Evolutionary conservation across 2,888 invertebrate species (phyloP).

Genomic region (Coleophora deauratella): DNA sequence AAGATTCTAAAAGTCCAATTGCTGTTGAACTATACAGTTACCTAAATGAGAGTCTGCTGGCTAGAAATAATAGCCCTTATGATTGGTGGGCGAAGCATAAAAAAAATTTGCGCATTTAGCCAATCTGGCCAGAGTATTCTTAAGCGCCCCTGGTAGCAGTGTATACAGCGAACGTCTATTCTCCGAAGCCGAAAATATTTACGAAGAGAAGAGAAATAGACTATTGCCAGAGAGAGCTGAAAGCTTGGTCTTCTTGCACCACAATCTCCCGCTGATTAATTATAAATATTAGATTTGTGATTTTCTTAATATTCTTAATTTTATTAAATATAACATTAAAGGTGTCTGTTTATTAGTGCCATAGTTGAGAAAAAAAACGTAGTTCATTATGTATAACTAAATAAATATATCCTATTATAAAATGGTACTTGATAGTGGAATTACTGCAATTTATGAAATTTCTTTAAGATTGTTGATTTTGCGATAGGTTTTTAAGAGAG

Average conservation of each 20-base stretch:
- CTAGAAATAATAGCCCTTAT: too few relatives aligned
- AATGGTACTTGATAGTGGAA: too few relatives aligned
- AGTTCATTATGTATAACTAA: not conserved
- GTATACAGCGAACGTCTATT: not conserved
- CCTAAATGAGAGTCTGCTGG: too few relatives aligned
- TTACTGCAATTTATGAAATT: too few relatives aligned
- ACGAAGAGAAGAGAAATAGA: slow-evolving; percentile 16
- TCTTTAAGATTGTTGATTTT: too few relatives aligned
- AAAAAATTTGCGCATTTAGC: too few relatives aligned
- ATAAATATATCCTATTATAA: too few relatives aligned
- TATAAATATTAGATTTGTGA: slow-evolving; percentile 1
- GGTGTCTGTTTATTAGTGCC: not conserved
- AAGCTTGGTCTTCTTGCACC: slow-evolving; percentile 16
- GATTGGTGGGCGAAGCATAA: too few relatives aligned
- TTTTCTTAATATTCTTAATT: not conserved
- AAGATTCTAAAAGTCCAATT: too few relatives aligned
- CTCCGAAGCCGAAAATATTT: slow-evolving; percentile 8
- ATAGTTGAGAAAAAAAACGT: not conserved
- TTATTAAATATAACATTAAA: not conserved
- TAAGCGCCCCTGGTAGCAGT: too few relatives aligned
- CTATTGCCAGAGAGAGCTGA: slow-evolving; percentile 14
- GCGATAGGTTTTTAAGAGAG: not conserved
- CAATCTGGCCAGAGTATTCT: too few relatives aligned
- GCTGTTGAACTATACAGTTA: too few relatives aligned
- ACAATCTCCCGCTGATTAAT: slow-evolving; percentile 14